Percentiles rank a stretch among this genome's conserved stretches.
phyloP scores from a whole-genome alignment of 2,113 vertebrate genomes.

The Prolemur simus region DNA sequence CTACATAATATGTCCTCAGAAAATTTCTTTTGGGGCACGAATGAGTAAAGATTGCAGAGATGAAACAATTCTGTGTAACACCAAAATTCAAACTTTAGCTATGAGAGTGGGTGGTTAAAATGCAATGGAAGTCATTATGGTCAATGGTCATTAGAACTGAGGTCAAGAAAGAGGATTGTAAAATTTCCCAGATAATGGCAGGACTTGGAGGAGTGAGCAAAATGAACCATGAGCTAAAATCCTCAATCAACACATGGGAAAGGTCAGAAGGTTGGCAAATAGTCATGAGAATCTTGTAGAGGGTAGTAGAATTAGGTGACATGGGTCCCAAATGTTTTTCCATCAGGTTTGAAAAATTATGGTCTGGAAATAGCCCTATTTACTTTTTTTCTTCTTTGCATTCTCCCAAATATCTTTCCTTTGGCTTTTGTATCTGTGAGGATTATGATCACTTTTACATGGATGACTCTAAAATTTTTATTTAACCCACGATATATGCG shows the following conservation, averaged over 20 bases:
- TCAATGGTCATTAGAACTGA: background rate
- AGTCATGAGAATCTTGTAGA: background rate
- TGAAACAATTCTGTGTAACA: background rate
- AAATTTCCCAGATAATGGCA: background rate
- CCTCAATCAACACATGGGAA: background rate
- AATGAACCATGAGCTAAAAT: background rate
- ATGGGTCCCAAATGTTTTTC: background rate
- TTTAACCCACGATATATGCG: background rate
- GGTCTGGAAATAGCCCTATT: background rate
- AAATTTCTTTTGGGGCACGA: background rate
- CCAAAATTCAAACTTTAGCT: background rate
- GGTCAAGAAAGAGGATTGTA: background rate
- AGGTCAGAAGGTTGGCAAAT: background rate
- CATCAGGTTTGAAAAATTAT: constrained; percentile 16
- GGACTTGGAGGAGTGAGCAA: background rate
- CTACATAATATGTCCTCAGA: background rate
- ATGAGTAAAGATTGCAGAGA: background rate
- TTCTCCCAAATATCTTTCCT: background rate
- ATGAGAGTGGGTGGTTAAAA: background rate
- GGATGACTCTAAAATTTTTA: background rate
- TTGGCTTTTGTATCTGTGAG: background rate
- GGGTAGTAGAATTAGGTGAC: background rate
- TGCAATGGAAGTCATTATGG: background rate
- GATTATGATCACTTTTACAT: background rate
- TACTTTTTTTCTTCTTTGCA: background rate